A percentile compares a stretch with the other conserved stretches of the same genome.
Conservation (phyloP, 2,888 invertebrate genomes). For the Aproaerema taeniolella region DNA sequence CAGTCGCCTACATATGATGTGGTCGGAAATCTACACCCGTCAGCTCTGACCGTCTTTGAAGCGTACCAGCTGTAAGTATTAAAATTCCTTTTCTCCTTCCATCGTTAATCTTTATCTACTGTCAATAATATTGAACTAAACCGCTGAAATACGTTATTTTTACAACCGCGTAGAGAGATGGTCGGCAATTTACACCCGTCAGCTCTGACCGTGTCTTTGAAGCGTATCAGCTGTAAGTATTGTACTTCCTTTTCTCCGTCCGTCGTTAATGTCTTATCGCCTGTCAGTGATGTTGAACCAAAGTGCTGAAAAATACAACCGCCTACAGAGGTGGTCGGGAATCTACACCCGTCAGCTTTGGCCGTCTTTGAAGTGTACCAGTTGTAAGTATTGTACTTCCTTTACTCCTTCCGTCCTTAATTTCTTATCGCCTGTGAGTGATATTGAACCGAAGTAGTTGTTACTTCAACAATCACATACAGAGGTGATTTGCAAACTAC, state of each 20-base stretch:
- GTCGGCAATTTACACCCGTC: conserved; percentile 43
- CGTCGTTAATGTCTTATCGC: background rate
- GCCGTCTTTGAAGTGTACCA: conserved; percentile 53
- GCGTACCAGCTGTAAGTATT: conserved; percentile 58
- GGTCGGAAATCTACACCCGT: conserved; percentile 39
- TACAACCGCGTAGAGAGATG: conserved; percentile 31
- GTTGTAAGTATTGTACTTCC: conserved; percentile 42
- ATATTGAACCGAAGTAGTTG: conserved; percentile 53
- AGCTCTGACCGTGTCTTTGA: conserved; percentile 47
- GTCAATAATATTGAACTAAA: conserved; percentile 52
- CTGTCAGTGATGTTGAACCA: conserved; percentile 56
- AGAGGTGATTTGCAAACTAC: conserved; percentile 32
- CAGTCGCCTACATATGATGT: conserved; percentile 30
- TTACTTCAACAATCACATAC: conserved; percentile 37
- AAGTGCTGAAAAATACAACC: conserved; percentile 41
- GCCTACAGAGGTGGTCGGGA: conserved; percentile 25
- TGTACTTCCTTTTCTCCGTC: background rate
- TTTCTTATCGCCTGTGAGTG: conserved; percentile 27
- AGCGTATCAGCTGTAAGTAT: conserved; percentile 58
- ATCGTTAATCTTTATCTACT: conserved; percentile 21
- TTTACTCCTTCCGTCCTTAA: background rate
- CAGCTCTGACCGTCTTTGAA: conserved; percentile 48
- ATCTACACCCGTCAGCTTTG: conserved; percentile 50
- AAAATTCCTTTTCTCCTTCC: background rate
- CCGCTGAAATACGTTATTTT: conserved; percentile 39